Base-by-base conservation (phyloP, 92 coral and sea anemone species). In the Actinostola sp. region DNA sequence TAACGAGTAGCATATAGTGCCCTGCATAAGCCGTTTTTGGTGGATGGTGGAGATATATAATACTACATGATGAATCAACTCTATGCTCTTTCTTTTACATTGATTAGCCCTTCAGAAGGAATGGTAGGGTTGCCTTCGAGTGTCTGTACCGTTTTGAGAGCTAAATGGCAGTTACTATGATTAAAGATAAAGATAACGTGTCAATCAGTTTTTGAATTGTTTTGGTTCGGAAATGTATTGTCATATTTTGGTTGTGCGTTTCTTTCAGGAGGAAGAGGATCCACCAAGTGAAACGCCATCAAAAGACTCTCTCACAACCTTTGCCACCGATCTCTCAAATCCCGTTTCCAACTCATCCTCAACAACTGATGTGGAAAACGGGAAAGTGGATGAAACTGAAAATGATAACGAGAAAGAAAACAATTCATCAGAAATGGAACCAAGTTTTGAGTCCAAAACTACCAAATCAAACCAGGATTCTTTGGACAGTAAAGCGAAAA, bases 401-500 rank as follows among this genome's bases (percentile, higher is more conserved):
- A 25, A 6, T 59, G 65, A 30, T 9, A 25, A 65, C 51, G 62
- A 32, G 59, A 50, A 32, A 3, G 48, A 13, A 20, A 52, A 50
- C 27, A 44, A 68, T n/a, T 30, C 41, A 50, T 43, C 54, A 12
- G 31, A 68, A 51, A 51, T 38, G 28, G 51, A 30, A n/a, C 38
- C 31, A 50, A 51, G 2, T 34, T 31, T 67, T 1, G n/a, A n/a
- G n/a, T 33, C 10, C 23, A 68, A 73, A 23, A 44, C 69, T 7
- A 13, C 29, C 17, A 81, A 57, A 42, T 50, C 76, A 31, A 60
- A 61, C 13, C 52, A 23, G 29, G 82, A 75, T 26, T 24, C 46
- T 1, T 26, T 79, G 21, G 70, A 66, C 31, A 69, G 30, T 38
- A 71, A 67, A 55, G 58, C 80, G 19, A 77, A 64, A 45, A 86